Evolutionary conservation across 2,113 vertebrate species (phyloP), one percentile per base, ranked within the genome.

Genomic region (Dromaius novaehollandiae): DNA sequence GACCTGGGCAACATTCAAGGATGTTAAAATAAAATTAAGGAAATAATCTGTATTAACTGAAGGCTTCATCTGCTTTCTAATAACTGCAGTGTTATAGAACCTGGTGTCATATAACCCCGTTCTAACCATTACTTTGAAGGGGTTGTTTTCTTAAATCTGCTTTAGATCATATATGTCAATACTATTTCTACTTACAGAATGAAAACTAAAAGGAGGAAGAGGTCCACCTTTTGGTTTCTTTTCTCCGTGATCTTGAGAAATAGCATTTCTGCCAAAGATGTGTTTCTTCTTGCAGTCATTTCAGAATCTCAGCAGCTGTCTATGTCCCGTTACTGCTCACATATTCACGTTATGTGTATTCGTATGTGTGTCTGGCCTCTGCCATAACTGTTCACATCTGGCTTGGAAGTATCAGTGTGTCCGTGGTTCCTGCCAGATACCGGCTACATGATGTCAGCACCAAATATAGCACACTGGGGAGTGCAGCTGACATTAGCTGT

Each of bases 1-100:
- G n/a, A 50, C 76, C 8, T 8, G 24, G 73, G 68, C 3, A 5
- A 81, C 44, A 11, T n/a, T 76, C 38, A 21, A 42, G 73, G 80
- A 83, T 38, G 77, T 56, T 76, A 20, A 80, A 94, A 81, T 40
- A 91, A 86, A 91, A 61, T 61, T 58, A 38, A 85, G 91, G 79
- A 93, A 92, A 56, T 53, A 74, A 30, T 77, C 83, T 86, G 86
- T 53, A 7, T 46, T 60, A 73, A 68, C 38, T 3, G 2, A 60
- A 36, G 66, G 24, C 40, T 64, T 82, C 6, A 3, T 38, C 66
- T 71, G 30, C 56, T 28, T 17, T 20, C n/a, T 79, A 19, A 22
- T 50, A 76, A 15, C 75, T 75, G 71, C 71, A n/a, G 20, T 1
- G 28, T 32, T 5, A 20, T 20, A 48, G 46, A 46, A 34, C 55